These are phyloP conservation scores for Hylaeus volcanicus DNA, from an alignment of 1,140 invertebrate species.

Conservation along the genomic window DNA sequence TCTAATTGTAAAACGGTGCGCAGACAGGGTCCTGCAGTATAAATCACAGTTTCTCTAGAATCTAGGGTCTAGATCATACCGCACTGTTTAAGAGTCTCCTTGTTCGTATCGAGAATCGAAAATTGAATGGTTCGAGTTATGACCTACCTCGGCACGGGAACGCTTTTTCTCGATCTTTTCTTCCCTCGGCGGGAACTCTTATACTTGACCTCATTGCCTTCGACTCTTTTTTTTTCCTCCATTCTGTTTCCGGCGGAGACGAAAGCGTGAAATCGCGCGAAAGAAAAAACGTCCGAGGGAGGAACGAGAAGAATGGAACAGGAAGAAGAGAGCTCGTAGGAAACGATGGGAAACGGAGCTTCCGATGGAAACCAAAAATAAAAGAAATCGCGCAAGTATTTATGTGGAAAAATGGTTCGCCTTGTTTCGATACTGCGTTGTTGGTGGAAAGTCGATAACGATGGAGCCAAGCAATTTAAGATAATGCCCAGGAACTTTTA, in stretches of 20 bases:
- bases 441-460: not conserved
- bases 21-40: slow-evolving; percentile 21
- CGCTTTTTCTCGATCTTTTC: slow-evolving; percentile 40
- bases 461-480: not conserved
- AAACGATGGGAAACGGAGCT: slow-evolving; percentile 35
- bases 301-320: slow-evolving; percentile 2
- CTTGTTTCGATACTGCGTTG: slow-evolving; percentile 2
- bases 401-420: slow-evolving; percentile 35
- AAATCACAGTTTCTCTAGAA: slow-evolving; percentile 32
- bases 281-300: not conserved
- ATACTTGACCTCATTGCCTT: slow-evolving; percentile 55
- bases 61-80: slow-evolving; percentile 5
- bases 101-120: slow-evolving; percentile 45
- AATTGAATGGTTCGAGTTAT: slow-evolving; percentile 53
- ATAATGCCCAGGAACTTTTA: not conserved
- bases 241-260: slow-evolving; percentile 22
- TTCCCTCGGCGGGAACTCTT: slow-evolving; percentile 48
- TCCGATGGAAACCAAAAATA: slow-evolving; percentile 28
- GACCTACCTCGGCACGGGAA: slow-evolving; percentile 37
- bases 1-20: slow-evolving; percentile 21
- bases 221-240: slow-evolving; percentile 18
- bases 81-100: slow-evolving; percentile 43
- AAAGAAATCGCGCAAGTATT: slow-evolving; percentile 29
- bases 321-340: slow-evolving; percentile 5
- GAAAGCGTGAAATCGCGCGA: slow-evolving; percentile 25